Conservation (phyloP, 2,888 invertebrate species). For the Hoplodrina ambigua region DNA sequence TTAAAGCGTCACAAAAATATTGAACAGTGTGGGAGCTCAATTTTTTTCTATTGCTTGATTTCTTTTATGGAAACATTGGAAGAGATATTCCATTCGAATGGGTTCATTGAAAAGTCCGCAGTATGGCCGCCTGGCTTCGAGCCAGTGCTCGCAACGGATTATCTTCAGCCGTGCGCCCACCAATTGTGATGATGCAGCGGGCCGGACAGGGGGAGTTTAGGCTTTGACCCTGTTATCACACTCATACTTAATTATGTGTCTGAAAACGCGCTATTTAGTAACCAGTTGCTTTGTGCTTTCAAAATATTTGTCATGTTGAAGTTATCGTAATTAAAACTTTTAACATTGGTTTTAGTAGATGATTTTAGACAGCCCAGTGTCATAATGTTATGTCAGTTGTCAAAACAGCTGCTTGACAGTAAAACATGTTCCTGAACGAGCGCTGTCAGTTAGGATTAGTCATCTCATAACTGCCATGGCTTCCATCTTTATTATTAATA, state of each 20-base stretch:
- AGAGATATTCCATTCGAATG: constrained; percentile 88
- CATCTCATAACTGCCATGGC: too few species aligned
- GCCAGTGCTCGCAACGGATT: constrained; percentile 84
- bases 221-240: constrained; percentile 77
- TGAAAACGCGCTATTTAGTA: constrained; percentile 34
- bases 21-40: constrained; percentile 71
- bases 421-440: too few species aligned
- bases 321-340: too few species aligned
- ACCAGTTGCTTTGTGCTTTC: neutral
- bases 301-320: neutral
- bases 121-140: constrained; percentile 85
- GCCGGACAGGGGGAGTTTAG: constrained; percentile 74
- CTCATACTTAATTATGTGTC: constrained; percentile 74
- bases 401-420: too few species aligned
- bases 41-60: constrained; percentile 84
- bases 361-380: too few species aligned
- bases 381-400: too few species aligned
- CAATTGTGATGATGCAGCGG: constrained; percentile 86
- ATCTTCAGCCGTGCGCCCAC: constrained; percentile 84
- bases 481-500: too few species aligned
- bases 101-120: constrained; percentile 90
- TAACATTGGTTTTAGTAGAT: too few species aligned
- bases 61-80: constrained; percentile 88
- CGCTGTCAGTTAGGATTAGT: too few species aligned
- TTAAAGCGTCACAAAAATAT: constrained; percentile 62